Evolutionary conservation across 2,797 vertebrate genomes (phyloP).

Genomic region (Gymnocypris eckloni): DNA sequence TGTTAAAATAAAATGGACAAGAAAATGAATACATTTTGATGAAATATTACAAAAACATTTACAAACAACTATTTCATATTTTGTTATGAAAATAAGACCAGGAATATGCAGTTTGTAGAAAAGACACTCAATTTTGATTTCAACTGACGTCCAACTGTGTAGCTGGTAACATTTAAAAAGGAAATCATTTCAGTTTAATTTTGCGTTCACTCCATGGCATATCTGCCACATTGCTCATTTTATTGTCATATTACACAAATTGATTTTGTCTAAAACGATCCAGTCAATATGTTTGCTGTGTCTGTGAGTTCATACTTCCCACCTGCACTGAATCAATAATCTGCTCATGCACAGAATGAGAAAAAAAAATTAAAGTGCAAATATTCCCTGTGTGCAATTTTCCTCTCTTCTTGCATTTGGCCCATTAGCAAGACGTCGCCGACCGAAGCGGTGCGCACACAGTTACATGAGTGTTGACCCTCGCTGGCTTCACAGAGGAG

Average conservation of each 20-base stretch:
- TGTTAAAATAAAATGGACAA: neutral
- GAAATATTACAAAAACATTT: neutral
- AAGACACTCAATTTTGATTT: neutral
- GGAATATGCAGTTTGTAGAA: neutral
- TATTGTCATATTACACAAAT: constrained; percentile 48
- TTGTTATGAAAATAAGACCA: neutral
- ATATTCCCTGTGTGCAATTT: constrained; percentile 29
- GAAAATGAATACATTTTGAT: neutral
- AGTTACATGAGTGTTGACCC: constrained; percentile 23
- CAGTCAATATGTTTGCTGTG: constrained; percentile 46
- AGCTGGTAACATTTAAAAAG: constrained; percentile 43
- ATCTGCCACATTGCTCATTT: constrained; percentile 38
- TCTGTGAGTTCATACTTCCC: constrained; percentile 49
- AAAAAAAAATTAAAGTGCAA: constrained; percentile 46
- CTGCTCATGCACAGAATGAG: constrained; percentile 25
- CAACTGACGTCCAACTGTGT: constrained; percentile 14
- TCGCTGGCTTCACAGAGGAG: constrained; percentile 4
- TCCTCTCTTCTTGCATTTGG: constrained; percentile 27
- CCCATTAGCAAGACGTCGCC: constrained; percentile 21
- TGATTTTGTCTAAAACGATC: constrained; percentile 46
- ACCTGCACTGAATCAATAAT: constrained; percentile 48
- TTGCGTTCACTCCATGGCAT: constrained; percentile 10
- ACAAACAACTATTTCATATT: neutral
- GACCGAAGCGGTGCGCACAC: constrained; percentile 17
- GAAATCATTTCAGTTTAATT: constrained; percentile 1